Evolutionary conservation across 2,113 vertebrate species (phyloP), one percentile per base, ranked within the genome.

Genomic region (Mustelus asterias): DNA sequence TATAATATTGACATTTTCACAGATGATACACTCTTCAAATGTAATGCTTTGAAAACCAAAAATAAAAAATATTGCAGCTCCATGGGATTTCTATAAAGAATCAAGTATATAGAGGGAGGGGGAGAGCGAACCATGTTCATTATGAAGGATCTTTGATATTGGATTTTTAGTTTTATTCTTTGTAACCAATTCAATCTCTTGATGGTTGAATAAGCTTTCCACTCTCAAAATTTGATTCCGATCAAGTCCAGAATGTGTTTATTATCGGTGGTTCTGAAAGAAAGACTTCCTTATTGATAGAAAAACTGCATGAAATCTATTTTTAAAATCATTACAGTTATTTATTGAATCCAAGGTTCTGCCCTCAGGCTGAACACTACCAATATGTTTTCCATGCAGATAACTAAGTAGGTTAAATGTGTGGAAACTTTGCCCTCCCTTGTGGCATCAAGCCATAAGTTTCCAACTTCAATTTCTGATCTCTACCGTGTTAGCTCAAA

Each of bases 231-330:
- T 54, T 54, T 2, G 48, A 54, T 54, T 54, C 48, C 48, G 48
- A 54, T 54, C 48, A 54, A 54, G 48, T 54, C 44, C 48, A 54
- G 48, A 54, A 54, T 54, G 48, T 54, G 3, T 54, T 54, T 54
- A 54, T 54, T 54, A 54, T 54, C 48, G 48, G 48, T 54, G 48
- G 48, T 54, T 54, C 97, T 97, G 97, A 98, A 96, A 97, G 96
- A 98, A 98, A 97, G 97, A 97, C 96, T 97, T 97, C 97, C 96
- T 97, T 98, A 97, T 97, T 97, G 97, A 97, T 97, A 97, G 96
- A 96, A 97, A 97, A 98, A 96, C 97, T 96, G 97, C 97, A 96
- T 97, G 97, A 96, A 97, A 97, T 95, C 96, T 96, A 96, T 97
- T 97, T 97, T 85, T 85, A 97, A 97, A 96, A 96, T 97, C 96